phyloP scores from a whole-genome alignment of 2,888 invertebrate genomes.

The Synanthedon vespiformis region DNA sequence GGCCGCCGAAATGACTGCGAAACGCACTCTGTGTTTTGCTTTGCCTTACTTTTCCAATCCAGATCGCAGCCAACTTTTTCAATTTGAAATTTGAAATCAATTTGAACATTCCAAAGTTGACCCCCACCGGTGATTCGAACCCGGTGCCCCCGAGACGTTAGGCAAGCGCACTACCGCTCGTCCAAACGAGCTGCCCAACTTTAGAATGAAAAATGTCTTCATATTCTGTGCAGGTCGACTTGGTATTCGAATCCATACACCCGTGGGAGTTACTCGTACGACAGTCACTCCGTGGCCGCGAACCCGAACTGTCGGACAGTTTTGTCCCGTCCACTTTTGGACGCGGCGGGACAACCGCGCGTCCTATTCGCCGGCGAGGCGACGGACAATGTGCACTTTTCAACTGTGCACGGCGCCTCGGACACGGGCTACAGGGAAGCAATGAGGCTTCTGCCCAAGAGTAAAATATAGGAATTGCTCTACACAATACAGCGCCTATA shows the following conservation, averaged over 20 bases:
- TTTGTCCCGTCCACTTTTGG: slow-evolving; percentile 69
- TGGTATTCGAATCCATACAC: slow-evolving; percentile 80
- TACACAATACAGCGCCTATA: no score
- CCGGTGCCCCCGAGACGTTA: no score
- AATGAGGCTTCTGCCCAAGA: slow-evolving; percentile 16
- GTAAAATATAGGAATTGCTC: slow-evolving; percentile 1
- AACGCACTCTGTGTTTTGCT: no score
- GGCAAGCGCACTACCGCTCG: no score
- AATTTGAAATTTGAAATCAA: no score
- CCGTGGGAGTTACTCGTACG: slow-evolving; percentile 78
- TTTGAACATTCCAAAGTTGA: no score
- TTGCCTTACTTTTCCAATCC: no score
- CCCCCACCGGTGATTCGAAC: no score
- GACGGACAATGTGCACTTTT: slow-evolving; percentile 66
- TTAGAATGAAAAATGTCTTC: no score
- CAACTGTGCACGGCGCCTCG: slow-evolving; percentile 80
- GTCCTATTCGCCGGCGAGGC: slow-evolving; percentile 76
- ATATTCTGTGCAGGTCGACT: slow-evolving; percentile 62
- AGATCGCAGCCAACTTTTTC: no score
- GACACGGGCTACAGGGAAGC: slow-evolving; percentile 78
- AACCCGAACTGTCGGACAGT: slow-evolving; percentile 59
- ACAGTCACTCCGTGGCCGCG: slow-evolving; percentile 61
- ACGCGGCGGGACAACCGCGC: slow-evolving; percentile 44
- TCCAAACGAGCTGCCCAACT: no score
- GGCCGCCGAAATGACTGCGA: no score